Percentiles rank a stretch among this genome's conserved stretches.
phyloP scores from a whole-genome alignment of 2,797 vertebrate species.

The Semaprochilodus insignis region DNA sequence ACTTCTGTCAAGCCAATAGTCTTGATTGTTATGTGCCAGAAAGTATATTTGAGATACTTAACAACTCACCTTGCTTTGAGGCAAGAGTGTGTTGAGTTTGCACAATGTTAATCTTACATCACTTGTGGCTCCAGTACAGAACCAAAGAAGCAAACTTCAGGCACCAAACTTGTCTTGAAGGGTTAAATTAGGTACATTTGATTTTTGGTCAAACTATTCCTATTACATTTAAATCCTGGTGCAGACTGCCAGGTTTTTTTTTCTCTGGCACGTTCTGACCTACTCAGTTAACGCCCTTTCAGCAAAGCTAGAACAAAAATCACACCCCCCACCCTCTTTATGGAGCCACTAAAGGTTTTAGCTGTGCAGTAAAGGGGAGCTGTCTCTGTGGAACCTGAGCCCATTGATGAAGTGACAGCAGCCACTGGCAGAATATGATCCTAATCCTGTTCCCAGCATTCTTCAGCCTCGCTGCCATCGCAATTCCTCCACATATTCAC shows the following conservation, averaged over 20 bases:
- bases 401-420: conserved; percentile 90
- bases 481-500: conserved; percentile 87
- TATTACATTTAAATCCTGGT: neutral
- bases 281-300: conserved; percentile 77
- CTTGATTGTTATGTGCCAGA: too few species aligned
- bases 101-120: too few species aligned
- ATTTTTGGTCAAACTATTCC: too few species aligned
- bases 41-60: too few species aligned
- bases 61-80: too few species aligned
- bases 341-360: conserved; percentile 83
- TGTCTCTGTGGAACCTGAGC: conserved; percentile 90
- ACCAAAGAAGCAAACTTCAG: too few species aligned
- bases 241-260: neutral
- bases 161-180: too few species aligned
- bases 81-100: too few species aligned
- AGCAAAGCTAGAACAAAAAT: conserved; percentile 76
- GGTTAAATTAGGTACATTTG: too few species aligned
- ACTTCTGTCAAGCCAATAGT: too few species aligned
- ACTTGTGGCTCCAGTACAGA: too few species aligned
- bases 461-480: conserved; percentile 85
- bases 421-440: conserved; percentile 94
- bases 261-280: conserved; percentile 69
- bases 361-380: conserved; percentile 83
- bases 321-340: conserved; percentile 79
- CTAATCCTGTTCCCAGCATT: conserved; percentile 95